Evolutionary conservation across 2,888 invertebrate species (phyloP).

Genomic region (Rambutsinella grinnellia): DNA sequence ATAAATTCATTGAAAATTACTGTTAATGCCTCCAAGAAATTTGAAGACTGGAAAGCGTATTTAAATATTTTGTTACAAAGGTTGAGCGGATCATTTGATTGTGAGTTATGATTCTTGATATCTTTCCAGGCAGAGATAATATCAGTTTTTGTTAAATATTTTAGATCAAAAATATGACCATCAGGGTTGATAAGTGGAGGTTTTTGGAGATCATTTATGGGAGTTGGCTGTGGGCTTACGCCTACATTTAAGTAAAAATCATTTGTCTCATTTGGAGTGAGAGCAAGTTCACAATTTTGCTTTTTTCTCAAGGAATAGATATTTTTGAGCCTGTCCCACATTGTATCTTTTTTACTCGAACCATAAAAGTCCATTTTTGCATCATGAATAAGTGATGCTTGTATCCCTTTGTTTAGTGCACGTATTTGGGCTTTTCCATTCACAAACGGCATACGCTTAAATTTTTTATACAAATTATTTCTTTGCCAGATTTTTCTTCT

Average conservation of each 20-base stretch:
- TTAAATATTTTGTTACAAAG: slow-evolving; percentile 7
- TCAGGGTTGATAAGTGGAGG: not conserved
- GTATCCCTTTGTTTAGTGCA: too few species aligned
- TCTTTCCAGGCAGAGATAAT: not conserved
- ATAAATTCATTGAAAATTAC: slow-evolving; percentile 6
- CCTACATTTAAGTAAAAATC: too few species aligned
- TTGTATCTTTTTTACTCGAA: too few species aligned
- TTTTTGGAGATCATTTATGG: too few species aligned
- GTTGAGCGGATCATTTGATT: not conserved
- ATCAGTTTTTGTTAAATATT: not conserved
- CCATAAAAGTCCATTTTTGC: too few species aligned
- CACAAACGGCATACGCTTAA: not conserved
- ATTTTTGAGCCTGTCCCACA: too few species aligned
- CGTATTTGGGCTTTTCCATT: too few species aligned
- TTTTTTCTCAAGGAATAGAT: not conserved
- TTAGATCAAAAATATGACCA: not conserved
- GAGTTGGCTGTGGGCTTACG: too few species aligned
- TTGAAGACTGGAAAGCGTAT: not conserved
- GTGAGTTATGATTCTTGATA: not conserved
- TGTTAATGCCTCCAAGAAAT: not conserved
- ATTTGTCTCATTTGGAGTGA: not conserved
- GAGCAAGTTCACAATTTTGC: too few species aligned
- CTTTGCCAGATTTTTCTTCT: not conserved
- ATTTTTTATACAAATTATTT: not conserved
- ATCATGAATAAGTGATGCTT: not conserved